A percentile compares a stretch with the other conserved stretches of the same genome.
phyloP scores from a whole-genome alignment of 2,888 invertebrate species.

The Cactoblastis cactorum region DNA sequence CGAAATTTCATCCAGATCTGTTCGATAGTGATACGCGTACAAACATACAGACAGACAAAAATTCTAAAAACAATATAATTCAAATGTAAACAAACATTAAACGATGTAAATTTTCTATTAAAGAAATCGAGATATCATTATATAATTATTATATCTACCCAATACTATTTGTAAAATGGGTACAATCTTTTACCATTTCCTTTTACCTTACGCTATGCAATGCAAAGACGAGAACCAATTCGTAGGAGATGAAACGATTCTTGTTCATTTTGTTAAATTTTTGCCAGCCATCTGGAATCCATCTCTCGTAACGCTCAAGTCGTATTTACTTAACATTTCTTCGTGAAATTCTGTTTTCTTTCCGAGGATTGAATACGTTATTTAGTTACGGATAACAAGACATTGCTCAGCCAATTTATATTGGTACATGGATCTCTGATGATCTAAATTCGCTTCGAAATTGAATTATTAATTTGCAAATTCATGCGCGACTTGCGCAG shows the following conservation, averaged over 20 bases:
- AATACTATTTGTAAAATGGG: too few relatives aligned
- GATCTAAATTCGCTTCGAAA: slow-evolving; percentile 31
- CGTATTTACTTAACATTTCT: slow-evolving; percentile 47
- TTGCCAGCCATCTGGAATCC: slow-evolving; percentile 50
- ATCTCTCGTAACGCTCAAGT: slow-evolving; percentile 46
- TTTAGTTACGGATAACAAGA: slow-evolving; percentile 54
- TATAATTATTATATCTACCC: too few relatives aligned
- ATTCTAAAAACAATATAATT: too few relatives aligned
- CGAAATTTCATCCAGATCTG: too few relatives aligned
- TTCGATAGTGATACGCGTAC: too few relatives aligned
- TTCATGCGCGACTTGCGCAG: slow-evolving; percentile 22
- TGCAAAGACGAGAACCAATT: slow-evolving; percentile 6
- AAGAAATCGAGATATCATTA: too few relatives aligned
- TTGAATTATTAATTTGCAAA: slow-evolving; percentile 30
- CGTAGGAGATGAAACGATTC: slow-evolving; percentile 38
- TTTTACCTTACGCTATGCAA: not conserved
- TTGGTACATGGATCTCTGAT: slow-evolving; percentile 46
- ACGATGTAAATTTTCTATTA: too few relatives aligned
- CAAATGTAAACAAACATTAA: too few relatives aligned
- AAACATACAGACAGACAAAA: too few relatives aligned
- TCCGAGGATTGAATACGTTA: slow-evolving; percentile 41
- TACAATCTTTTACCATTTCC: too few relatives aligned
- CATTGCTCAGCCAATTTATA: slow-evolving; percentile 48
- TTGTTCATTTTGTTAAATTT: slow-evolving; percentile 40
- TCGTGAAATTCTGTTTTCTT: slow-evolving; percentile 48